Base-by-base conservation (phyloP, 2,797 vertebrate genomes). In the Clarias pachynema region DNA sequence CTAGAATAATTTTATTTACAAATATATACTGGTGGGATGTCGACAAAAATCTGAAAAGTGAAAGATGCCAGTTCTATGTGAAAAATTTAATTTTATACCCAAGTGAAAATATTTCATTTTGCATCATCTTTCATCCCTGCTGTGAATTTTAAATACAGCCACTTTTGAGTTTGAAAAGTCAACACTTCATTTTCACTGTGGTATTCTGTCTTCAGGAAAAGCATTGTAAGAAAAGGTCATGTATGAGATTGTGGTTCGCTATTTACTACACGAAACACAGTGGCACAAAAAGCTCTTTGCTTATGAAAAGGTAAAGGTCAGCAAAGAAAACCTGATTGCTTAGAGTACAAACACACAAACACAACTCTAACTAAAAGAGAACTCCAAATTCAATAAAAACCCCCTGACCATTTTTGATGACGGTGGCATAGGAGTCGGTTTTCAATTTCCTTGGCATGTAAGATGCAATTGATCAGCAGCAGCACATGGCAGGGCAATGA, bases 241-340 rank as follows among this genome's bases (percentile, higher is more conserved):
- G 82, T 79, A 62, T 60, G 56, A 70, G 49, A 74, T 82, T 81
- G 69, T 31, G 59, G 69, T 86, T 82, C 34, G 62, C 85, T 69
- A 78, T 82, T 82, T 82, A 78, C 85, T 60, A 81, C 49, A 82
- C 63, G 70, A 82, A 82, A 69, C 34, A 82, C 72, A 12, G 24
- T 29, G 34, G 72, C 56, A 70, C 53, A 82, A 74, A 66, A 44
- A 86, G 69, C 72, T 29, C 62, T 60, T 29, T 12, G 6, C 62
- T 78, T 62, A 86, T 86, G 73, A 73, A 73, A 82, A 60, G 80
- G 29, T 82, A 86, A 86, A 86, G 85, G 85, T 82, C 85, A 86
- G 34, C 8, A 7, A 26, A 82, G 34, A 82, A 34, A 29, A n/a
- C n/a, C 40, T 72, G 57, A 15, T 15, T 73, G 77, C 40, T 14